Evolutionary conservation across 2,888 invertebrate genomes (phyloP).

Genomic region (Clostera curtula): DNA sequence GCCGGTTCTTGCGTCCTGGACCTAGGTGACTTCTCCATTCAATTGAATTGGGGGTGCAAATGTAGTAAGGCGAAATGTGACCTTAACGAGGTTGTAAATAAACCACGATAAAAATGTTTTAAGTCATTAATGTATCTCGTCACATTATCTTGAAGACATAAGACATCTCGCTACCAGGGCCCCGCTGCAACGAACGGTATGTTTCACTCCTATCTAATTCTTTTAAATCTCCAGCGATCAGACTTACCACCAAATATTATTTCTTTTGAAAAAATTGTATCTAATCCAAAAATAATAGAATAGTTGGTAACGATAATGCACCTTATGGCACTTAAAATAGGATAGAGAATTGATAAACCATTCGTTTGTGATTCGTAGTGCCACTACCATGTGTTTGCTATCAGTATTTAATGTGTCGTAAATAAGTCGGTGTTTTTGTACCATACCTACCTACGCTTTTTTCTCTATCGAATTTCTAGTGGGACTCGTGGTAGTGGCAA

Average conservation of each 20-base stretch:
- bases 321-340: constrained; percentile 46
- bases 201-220: too few relatives aligned
- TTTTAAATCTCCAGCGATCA: constrained; percentile 17
- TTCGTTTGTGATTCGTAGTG: constrained; percentile 17
- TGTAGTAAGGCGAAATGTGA: too few relatives aligned
- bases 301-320: constrained; percentile 45
- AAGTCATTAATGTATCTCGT: too few relatives aligned
- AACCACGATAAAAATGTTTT: too few relatives aligned
- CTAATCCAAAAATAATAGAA: constrained; percentile 35
- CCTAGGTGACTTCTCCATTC: too few relatives aligned
- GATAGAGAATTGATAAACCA: constrained; percentile 31
- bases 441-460: constrained; percentile 22
- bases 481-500: constrained; percentile 26
- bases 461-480: constrained; percentile 24
- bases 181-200: too few relatives aligned
- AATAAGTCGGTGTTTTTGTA: constrained; percentile 26
- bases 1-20: too few relatives aligned
- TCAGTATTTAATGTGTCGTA: constrained; percentile 19
- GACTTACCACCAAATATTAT: constrained; percentile 40
- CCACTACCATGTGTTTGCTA: constrained; percentile 25
- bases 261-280: constrained; percentile 32
- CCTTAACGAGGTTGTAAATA: too few relatives aligned
- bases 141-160: too few relatives aligned
- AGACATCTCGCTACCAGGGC: too few relatives aligned
- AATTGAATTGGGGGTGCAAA: too few relatives aligned